phyloP scores from a whole-genome alignment of 2,797 vertebrate genomes.

The Pachyuromys duprasi region DNA sequence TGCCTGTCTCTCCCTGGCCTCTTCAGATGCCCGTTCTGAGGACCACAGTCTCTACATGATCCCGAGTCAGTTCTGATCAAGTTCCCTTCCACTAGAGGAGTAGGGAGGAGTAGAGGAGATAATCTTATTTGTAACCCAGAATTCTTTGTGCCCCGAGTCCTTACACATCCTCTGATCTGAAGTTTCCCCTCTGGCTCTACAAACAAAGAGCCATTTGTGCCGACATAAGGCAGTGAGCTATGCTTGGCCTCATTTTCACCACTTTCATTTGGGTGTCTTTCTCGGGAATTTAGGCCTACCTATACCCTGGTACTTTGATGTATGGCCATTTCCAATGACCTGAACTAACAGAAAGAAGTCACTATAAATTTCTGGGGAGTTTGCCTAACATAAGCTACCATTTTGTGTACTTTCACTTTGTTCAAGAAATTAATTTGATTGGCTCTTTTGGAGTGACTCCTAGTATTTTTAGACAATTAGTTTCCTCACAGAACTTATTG shows the following conservation, averaged over 20 bases:
- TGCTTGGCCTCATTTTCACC: neutral
- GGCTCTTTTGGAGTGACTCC: neutral
- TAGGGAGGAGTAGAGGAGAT: neutral
- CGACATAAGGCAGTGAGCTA: neutral
- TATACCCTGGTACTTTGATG: neutral
- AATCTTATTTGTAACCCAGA: neutral
- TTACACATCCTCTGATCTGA: neutral
- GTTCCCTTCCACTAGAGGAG: neutral
- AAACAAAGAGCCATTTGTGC: neutral
- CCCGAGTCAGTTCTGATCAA: neutral
- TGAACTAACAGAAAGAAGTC: neutral
- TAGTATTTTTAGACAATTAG: neutral
- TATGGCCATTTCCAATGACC: neutral
- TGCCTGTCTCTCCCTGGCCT: neutral
- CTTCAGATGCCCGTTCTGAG: conserved; percentile 35
- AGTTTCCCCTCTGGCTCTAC: neutral
- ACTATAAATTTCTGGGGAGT: neutral
- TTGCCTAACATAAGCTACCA: neutral
- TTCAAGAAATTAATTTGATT: conserved; percentile 51
- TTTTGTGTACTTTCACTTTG: neutral
- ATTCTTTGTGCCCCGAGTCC: neutral
- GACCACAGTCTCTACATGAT: neutral
- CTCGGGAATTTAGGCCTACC: neutral
- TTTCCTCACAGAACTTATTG: neutral
- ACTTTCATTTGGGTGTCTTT: neutral